These are phyloP conservation scores for Dicyrtomina minuta DNA, from an alignment of 2,888 invertebrate genomes.

Conservation along the genomic window DNA sequence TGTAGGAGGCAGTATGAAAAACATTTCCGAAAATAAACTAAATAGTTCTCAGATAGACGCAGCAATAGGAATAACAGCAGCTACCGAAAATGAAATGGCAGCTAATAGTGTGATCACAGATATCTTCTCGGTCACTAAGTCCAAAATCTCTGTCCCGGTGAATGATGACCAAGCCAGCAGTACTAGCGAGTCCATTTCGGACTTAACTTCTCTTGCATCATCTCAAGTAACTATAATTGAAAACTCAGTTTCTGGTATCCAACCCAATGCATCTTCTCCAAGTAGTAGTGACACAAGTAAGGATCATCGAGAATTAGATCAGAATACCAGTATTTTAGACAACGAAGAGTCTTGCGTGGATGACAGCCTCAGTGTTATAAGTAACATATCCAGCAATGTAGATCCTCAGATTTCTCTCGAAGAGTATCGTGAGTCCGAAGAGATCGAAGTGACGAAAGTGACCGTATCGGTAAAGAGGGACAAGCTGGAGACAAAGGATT, in stretches of 20 bases:
- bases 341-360: conserved; percentile 36
- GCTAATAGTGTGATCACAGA: no score
- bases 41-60: not conserved
- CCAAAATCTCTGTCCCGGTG: not conserved
- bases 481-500: not conserved
- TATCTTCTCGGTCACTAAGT: not conserved
- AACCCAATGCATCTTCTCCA: conserved; percentile 23
- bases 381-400: conserved; percentile 28
- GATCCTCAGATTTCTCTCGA: conserved; percentile 24
- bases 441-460: conserved; percentile 37
- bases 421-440: conserved; percentile 35
- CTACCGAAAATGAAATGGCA: not conserved
- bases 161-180: conserved; percentile 28
- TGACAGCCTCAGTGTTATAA: conserved; percentile 37
- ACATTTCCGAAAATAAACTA: not conserved
- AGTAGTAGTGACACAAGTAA: conserved; percentile 32
- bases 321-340: conserved; percentile 26
- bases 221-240: conserved; percentile 38
- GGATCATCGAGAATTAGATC: conserved; percentile 22
- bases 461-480: conserved; percentile 27
- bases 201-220: conserved; percentile 33
- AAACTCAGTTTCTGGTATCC: conserved; percentile 17
- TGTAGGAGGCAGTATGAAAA: conserved; percentile 1
- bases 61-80: not conserved
- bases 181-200: conserved; percentile 36